Evolutionary conservation across 2,113 vertebrate species (phyloP), one percentile per base, ranked within the genome.

Genomic region (Chamaea fasciata): DNA sequence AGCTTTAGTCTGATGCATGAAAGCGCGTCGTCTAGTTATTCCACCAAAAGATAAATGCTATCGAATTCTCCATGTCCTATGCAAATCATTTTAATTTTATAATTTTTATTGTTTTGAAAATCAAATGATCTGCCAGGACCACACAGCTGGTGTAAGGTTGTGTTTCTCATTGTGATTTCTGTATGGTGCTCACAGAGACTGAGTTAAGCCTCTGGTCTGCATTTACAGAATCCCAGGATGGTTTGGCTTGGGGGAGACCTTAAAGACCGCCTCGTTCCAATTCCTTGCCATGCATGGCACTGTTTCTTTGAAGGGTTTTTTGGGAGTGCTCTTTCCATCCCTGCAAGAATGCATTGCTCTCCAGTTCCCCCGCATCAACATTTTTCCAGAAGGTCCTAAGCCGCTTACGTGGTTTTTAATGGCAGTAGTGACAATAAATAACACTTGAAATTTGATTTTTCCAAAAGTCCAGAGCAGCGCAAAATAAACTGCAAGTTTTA

Each of bases 61-160:
- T 53, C 56, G 15, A 62, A 33, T 87, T 90, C 74, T 73, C 41
- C 14, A 22, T 39, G 28, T 44, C 41, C 19, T 62, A 5, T 24
- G 47, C 13, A 4, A 50, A 10, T 70, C 0, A 21, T 57, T 90
- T 85, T 22, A 60, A 65, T 71, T 55, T 24, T 42, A 13, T 31
- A 7, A 30, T 52, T 81, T 37, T 82, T 55, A 39, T 18, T 82
- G 41, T 64, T 80, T 82, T 44, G 46, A 37, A 71, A 92, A 26
- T 22, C n/a, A 33, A 37, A 16, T 30, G 1, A 31, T 17, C 17
- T 60, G 5, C 46, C 31, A 15, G 35, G 50, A 6, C 41, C 9
- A 23, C 0, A 0, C 31, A n/a, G 80, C 46, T 16, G 31, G 37
- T 16, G 2, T 13, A 49, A 31, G 56, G 5, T 3, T 52, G 46